These are phyloP conservation scores for Corvus moneduloides DNA, from an alignment of 2,113 vertebrate species.

Conservation along the genomic window DNA sequence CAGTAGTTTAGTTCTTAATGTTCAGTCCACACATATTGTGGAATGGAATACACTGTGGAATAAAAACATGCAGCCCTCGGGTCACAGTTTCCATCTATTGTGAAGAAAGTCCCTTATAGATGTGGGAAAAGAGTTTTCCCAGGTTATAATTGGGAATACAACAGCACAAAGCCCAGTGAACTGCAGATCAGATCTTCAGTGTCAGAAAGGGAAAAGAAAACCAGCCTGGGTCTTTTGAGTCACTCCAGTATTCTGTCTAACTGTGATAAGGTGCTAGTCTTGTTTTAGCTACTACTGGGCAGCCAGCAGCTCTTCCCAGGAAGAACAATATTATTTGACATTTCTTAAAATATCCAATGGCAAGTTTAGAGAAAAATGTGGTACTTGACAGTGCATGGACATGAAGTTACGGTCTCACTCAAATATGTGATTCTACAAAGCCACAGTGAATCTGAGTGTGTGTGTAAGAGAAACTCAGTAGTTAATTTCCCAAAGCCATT, in stretches of 20 bases:
- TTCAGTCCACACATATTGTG: neutral
- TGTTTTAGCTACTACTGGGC: neutral
- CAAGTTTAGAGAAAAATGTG: neutral
- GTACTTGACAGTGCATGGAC: neutral
- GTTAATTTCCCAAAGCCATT: neutral
- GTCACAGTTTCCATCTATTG: neutral
- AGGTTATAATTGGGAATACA: neutral
- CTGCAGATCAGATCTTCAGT: neutral
- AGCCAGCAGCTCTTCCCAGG: neutral
- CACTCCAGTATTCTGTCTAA: neutral
- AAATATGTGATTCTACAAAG: neutral
- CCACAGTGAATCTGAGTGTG: neutral
- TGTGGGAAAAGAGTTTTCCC: neutral
- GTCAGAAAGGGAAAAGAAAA: neutral
- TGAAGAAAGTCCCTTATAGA: neutral
- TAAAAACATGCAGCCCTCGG: neutral
- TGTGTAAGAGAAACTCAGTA: neutral
- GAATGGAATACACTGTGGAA: neutral
- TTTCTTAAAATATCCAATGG: constrained; percentile 7
- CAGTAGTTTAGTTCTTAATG: neutral
- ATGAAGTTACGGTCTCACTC: neutral
- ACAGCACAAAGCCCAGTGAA: neutral
- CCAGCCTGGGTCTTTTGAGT: neutral
- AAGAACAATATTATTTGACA: constrained; percentile 22
- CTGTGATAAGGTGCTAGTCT: neutral